Base-by-base conservation (phyloP, 2,888 invertebrate genomes). In the Falcaria lacertinaria region DNA sequence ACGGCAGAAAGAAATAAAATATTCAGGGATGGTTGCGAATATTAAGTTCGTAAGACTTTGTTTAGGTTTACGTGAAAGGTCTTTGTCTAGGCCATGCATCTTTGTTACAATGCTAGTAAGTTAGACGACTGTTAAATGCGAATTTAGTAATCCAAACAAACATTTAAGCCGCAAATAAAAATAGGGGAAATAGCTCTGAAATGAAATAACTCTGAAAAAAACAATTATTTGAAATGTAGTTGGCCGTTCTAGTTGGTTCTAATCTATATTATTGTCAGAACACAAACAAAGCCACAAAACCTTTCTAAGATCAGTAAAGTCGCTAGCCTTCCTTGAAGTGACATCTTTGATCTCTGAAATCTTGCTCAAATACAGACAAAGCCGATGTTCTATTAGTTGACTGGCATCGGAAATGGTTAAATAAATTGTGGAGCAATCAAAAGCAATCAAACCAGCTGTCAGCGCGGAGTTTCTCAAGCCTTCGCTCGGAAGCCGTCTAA, bases 401-500 rank as follows among this genome's bases (percentile, higher is more conserved):
- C 33, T 34, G 5, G 17, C 28, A 28, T 8, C 19, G n/a, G 16
- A 33, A 5, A 28, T 34, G 36, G 35, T 22, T 15, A 35, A 53
- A 49, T 42, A 47, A 48, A 45, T 38, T 43, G 15, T 38, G 19
- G 15, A 38, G 22, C 22, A 47, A 54, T 48, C 42, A 43, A 43
- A 52, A 62, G 62, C 45, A 41, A 44, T 59, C 54, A 60, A 56
- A 47, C 54, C 59, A 62, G 50, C 60, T 64, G 66, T 63, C 66
- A 60, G 48, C 60, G 44, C 50, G 41, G 50, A 59, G 57, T 55
- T 56, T 58, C 54, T 56, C 57, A 57, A 54, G 56, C 56, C 50
- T 50, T 49, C n/a, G n/a, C n/a, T n/a, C 52, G 57, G 69, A 67
- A 72, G 52, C 69, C 63, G 59, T 60, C 62, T 64, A 70, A 69